These are phyloP conservation scores for Perithous albicinctus DNA, from an alignment of 2,888 invertebrate species.

Conservation along the genomic window DNA sequence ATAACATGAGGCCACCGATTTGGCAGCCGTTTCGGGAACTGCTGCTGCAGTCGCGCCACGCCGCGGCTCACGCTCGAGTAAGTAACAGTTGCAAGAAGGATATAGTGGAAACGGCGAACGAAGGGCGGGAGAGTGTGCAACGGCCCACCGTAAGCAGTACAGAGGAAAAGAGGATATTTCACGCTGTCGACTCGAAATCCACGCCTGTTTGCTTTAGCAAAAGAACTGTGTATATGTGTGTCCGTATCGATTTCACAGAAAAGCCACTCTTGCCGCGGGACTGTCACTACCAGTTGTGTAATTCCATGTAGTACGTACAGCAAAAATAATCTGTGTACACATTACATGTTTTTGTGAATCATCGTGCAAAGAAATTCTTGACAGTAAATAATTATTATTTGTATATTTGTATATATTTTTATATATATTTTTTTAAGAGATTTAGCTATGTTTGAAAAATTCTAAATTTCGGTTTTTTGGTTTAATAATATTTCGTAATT, in stretches of 20 bases:
- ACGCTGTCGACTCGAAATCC: conserved; percentile 70
- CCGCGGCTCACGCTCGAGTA: conserved; percentile 35
- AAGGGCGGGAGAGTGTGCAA: conserved; percentile 4
- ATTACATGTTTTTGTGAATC: neutral
- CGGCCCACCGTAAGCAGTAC: conserved; percentile 26
- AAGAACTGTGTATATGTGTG: neutral
- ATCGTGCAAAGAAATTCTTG: neutral
- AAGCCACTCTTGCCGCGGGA: neutral
- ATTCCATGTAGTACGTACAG: neutral
- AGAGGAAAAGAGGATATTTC: conserved; percentile 68
- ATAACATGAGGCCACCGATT: conserved; percentile 65
- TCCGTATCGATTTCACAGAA: conserved; percentile 15
- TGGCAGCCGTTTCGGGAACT: conserved; percentile 60
- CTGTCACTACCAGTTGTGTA: conserved; percentile 9
- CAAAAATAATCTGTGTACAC: neutral
- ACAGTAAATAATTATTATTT: neutral
- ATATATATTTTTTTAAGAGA: no score
- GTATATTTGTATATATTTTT: neutral
- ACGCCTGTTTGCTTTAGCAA: conserved; percentile 73
- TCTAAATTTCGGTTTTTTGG: no score
- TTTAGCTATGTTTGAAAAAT: no score
- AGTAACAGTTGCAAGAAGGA: conserved; percentile 49
- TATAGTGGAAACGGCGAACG: neutral
- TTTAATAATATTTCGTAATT: no score
- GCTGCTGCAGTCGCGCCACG: conserved; percentile 25